Base-by-base conservation (phyloP, 1,140 invertebrate genomes). In the Drosophila nannoptera region DNA sequence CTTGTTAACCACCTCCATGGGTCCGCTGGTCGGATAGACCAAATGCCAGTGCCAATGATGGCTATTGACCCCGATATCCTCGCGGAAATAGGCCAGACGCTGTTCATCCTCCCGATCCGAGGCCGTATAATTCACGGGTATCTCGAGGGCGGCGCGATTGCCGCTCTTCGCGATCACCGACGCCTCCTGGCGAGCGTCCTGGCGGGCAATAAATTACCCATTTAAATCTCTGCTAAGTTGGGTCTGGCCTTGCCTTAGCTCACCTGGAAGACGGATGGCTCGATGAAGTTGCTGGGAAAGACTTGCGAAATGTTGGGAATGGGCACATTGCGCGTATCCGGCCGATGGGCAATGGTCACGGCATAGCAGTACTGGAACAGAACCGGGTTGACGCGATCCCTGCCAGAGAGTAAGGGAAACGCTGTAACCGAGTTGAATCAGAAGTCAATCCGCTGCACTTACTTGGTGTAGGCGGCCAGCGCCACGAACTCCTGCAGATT, bases 31-130 rank as follows among this genome's bases (percentile, higher is more conserved):
- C 11, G 93, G 93, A 74, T 94, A 94, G 0, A 94, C 92, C 55
- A 94, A 84, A 89, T 95, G 94, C 94, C 94, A 95, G 77, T 94
- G 93, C 93, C 93, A 94, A 72, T 94, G 94, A 78, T 94, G 93
- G 35, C 93, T 90, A 75, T 94, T 94, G 11, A 94, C 89, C 8
- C 93, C 93, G 29, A 89, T 89, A 56, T 89, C 88, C 60, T 89
- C 87, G 5, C 93, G 91, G 90, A 92, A 94, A 73, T 94, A 94
- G 1, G 93, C 91, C 49, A 94, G 42, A 7, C 92, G 91, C 75
- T 94, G 93, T 65, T 94, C 93, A 31, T 90, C 88, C 66, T 93
- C 92, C 38, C 92, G 89, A 76, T 94, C 92, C 0, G 92, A 92
- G 0, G 93, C 94, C 2, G 93, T 93, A 74, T 91, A 94, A 76